These are phyloP conservation scores for Montifringilla adamsi DNA, from an alignment of 2,113 vertebrate genomes.

Conservation along the genomic window DNA sequence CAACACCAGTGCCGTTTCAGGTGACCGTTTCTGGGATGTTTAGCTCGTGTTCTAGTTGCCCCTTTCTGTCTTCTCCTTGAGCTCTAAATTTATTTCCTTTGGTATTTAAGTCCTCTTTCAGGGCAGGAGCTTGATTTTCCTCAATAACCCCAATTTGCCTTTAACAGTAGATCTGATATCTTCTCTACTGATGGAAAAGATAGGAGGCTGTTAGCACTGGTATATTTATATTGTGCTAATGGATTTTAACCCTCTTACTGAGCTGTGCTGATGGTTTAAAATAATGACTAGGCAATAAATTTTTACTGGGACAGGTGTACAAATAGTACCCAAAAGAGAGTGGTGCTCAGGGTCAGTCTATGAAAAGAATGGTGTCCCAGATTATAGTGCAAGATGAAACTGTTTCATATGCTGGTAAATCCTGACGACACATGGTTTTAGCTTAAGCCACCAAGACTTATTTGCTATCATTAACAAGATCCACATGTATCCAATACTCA, in stretches of 20 bases:
- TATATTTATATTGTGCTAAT: constrained; percentile 48
- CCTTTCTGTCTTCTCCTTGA: not conserved
- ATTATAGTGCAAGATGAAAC: constrained; percentile 36
- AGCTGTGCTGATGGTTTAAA: constrained; percentile 31
- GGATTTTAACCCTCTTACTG: constrained; percentile 18
- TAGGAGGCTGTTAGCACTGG: not conserved
- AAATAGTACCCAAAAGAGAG: constrained; percentile 19
- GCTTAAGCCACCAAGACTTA: not conserved
- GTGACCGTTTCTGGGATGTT: constrained; percentile 33
- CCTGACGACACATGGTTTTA: not conserved
- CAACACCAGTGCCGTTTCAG: not conserved
- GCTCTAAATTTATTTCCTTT: constrained; percentile 54
- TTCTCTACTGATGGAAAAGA: constrained; percentile 12
- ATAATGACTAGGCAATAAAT: constrained; percentile 62
- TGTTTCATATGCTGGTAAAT: not conserved
- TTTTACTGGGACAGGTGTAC: constrained; percentile 46
- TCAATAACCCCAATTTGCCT: constrained; percentile 27
- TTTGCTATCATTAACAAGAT: constrained; percentile 5
- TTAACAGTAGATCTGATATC: not conserved
- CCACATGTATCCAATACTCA: not conserved
- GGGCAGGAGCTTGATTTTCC: constrained; percentile 32
- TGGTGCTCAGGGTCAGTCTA: constrained; percentile 9
- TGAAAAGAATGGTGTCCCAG: constrained; percentile 24
- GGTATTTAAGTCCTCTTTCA: constrained; percentile 25
- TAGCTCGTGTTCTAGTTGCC: not conserved